Conservation (phyloP, 1,140 invertebrate genomes). For the Chrysomallon squamiferum region DNA sequence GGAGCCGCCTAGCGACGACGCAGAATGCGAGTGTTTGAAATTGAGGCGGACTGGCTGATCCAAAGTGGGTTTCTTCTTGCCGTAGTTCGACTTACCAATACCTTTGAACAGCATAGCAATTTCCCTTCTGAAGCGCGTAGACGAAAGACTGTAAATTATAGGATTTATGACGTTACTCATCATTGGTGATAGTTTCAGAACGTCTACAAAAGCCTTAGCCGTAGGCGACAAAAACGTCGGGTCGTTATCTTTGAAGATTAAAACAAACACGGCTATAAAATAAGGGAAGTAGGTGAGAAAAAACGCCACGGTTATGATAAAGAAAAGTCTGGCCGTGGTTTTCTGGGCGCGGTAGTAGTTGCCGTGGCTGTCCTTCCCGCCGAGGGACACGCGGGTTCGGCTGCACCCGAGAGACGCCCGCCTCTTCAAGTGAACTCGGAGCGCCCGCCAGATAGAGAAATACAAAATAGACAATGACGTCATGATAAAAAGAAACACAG, state of each 20-base stretch:
- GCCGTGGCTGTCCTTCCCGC: not conserved
- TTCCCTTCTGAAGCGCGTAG: conserved; percentile 21
- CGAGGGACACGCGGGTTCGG: not conserved
- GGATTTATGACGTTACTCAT: conserved; percentile 29
- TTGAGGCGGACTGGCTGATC: not conserved
- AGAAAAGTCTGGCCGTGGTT: conserved; percentile 20
- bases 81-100: not conserved
- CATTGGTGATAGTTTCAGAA: conserved; percentile 21
- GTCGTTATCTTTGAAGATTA: not conserved
- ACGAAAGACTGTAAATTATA: conserved; percentile 34
- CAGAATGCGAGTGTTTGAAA: not conserved
- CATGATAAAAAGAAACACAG: conserved; percentile 14
- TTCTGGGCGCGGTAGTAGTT: conserved; percentile 6
- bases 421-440: conserved; percentile 12
- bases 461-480: conserved; percentile 16
- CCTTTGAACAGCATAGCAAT: conserved; percentile 20
- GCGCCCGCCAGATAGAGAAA: conserved; percentile 3
- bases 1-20: not conserved
- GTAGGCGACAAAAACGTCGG: conserved; percentile 12
- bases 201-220: conserved; percentile 25
- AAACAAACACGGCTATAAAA: conserved; percentile 9
- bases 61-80: not conserved
- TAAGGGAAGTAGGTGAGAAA: conserved; percentile 28
- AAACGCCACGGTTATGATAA: conserved; percentile 28
- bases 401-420: not conserved